Evolutionary conservation across 2,113 vertebrate species (phyloP).

Genomic region (Chrysemys picta): DNA sequence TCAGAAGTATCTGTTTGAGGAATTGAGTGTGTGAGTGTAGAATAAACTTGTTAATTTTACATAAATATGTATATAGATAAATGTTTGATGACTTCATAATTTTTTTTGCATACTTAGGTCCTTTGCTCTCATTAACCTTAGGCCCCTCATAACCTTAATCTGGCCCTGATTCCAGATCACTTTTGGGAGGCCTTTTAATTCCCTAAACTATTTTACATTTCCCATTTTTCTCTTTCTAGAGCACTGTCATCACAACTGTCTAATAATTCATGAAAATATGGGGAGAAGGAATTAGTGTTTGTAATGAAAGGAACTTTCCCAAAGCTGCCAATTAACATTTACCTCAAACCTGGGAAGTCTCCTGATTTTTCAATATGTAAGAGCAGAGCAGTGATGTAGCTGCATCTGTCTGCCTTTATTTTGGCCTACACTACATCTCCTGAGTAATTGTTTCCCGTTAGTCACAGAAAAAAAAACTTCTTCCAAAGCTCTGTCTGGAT

Average conservation of each 20-base stretch:
- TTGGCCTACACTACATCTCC: neutral
- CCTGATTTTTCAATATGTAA: neutral
- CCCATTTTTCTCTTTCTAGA: constrained; percentile 35
- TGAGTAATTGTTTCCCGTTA: neutral
- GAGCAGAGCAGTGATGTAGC: neutral
- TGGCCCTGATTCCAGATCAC: neutral
- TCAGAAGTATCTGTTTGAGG: no score
- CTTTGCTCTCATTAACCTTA: no score
- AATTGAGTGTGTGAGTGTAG: no score
- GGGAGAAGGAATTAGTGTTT: constrained; percentile 32
- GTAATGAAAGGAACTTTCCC: constrained; percentile 37
- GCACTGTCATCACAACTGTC: neutral
- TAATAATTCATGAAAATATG: constrained; percentile 26
- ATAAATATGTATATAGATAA: no score
- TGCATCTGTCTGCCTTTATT: neutral
- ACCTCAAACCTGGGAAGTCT: constrained; percentile 1
- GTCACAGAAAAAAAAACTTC: neutral
- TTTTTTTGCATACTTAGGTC: no score
- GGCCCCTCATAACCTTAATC: no score
- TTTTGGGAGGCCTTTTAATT: neutral
- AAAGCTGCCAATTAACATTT: constrained; percentile 6
- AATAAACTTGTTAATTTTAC: no score
- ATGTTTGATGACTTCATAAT: no score
- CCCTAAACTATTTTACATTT: constrained; percentile 52
- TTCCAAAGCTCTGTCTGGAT: neutral